Base-by-base conservation (phyloP, 2,113 vertebrate genomes). In the Aegotheles bennettii region DNA sequence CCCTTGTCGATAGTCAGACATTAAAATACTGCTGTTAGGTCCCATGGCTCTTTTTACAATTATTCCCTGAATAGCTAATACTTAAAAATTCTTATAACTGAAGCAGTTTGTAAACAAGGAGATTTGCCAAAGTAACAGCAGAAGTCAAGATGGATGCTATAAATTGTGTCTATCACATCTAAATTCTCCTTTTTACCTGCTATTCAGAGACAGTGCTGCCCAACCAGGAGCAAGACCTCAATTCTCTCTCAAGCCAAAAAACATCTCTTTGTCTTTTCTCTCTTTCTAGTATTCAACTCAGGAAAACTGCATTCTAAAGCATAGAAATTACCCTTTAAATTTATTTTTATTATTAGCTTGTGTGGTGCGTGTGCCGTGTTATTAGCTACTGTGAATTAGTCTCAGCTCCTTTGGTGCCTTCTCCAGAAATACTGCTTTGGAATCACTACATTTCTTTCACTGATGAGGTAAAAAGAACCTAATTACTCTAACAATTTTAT, bases 401-500 rank as follows among this genome's bases (percentile, higher is more conserved):
- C 47, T 87, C 70, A 78, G 29, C 20, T 21, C 24, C 40, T 89
- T 93, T 80, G 81, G 59, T 94, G 53, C 45, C 68, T 96, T 94
- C 78, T 91, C 76, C 82, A 91, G 84, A 95, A 96, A 90, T 95
- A 95, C 65, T 93, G 77, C 86, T 94, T 95, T 42, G 16, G 73
- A 95, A 91, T 96, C 90, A 87, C 92, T 88, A 77, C 67, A 91
- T 95, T 97, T 96, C 63, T 89, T 94, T 94, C 9, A 48, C 57
- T 88, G 86, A 91, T 95, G 87, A 93, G 36, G 90, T 80, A 88
- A 95, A 96, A 95, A 89, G 83, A 93, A 95, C 45, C 12, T 95
- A 97, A 96, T 97, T 96, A 96, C 94, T 96, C 90, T 80, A 65
- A 96, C 90, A 97, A 97, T 96, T 97, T 97, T 97, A 97, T 97